Base-by-base conservation (phyloP, 2,797 vertebrate species). In the Mormyrops attenuatus region DNA sequence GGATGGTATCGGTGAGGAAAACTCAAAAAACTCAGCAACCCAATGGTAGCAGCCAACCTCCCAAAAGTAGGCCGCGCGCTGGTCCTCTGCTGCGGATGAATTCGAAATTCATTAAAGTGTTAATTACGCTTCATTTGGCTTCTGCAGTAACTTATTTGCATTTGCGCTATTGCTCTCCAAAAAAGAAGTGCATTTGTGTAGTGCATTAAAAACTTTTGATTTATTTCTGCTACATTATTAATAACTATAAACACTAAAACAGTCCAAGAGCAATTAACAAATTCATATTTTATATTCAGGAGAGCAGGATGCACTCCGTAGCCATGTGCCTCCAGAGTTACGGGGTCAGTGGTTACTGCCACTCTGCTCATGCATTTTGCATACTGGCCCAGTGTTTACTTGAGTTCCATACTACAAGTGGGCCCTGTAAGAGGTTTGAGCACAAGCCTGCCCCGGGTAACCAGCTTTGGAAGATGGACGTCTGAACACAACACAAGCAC, bases 211-310 rank as follows among this genome's bases (percentile, higher is more conserved):
- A 77, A 77, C 69, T 77, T 77, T 77, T 77, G 34, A 34, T 77
- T 77, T 41, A 41, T 77, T 77, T 77, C 11, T 80, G 34, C 38
- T 80, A 5, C 38, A 69, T 80, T 80, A 41, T 80, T 80, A 41
- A 80, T 80, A 11, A 30, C 73, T 44, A 44, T 44, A 80, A 80
- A 80, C 73, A 80, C 6, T 44, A 1, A 80, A 44, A 44, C 13
- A 44, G 17, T 80, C 73, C 73, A 80, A 17, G 73, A 80, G 73
- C 38, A 80, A 80, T 80, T 80, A 80, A 80, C 73, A 44, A 80
- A 80, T 80, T 80, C 38, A 80, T 8, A 80, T 80, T 80, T 38
- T 44, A 80, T 44, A n/a, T 80, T 20, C 34, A 80, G 38, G 38
- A 44, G 34, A n/a, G 73, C 17, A 38, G 73, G 17, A 44, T 80